These are phyloP conservation scores for Podarcis raffonei DNA, from an alignment of 2,113 vertebrate species.

Conservation along the genomic window DNA sequence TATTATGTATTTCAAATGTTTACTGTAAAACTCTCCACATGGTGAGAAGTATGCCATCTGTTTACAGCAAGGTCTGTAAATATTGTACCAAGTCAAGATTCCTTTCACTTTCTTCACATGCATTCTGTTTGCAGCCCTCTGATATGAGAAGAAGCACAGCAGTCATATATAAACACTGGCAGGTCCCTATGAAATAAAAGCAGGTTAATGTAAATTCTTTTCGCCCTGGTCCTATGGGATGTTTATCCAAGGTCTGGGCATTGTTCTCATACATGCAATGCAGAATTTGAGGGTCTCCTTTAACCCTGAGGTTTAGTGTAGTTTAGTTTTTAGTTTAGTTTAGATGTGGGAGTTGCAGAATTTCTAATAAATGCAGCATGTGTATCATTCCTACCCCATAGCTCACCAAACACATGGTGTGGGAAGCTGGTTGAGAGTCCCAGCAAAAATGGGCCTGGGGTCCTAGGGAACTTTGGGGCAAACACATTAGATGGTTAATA, in stretches of 20 bases:
- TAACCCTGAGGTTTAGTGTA: no score
- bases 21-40: not conserved
- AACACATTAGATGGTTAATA: not conserved
- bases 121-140: conserved; percentile 59
- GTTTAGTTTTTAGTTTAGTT: not conserved
- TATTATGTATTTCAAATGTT: conserved; percentile 34
- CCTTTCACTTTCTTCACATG: conserved; percentile 58
- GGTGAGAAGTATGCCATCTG: conserved; percentile 47
- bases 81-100: conserved; percentile 54
- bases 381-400: not conserved
- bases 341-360: not conserved
- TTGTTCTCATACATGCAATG: conserved; percentile 67
- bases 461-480: not conserved
- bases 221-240: conserved; percentile 57
- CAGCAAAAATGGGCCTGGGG: not conserved
- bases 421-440: not conserved
- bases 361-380: no score
- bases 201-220: conserved; percentile 74
- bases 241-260: conserved; percentile 72
- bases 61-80: conserved; percentile 61
- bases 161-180: conserved; percentile 63
- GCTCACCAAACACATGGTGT: not conserved
- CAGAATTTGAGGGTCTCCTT: conserved; percentile 56
- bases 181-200: conserved; percentile 68
- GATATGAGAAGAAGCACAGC: conserved; percentile 70